Evolutionary conservation across 2,797 vertebrate genomes (phyloP).

Genomic region (Threskiornis aethiopicus): DNA sequence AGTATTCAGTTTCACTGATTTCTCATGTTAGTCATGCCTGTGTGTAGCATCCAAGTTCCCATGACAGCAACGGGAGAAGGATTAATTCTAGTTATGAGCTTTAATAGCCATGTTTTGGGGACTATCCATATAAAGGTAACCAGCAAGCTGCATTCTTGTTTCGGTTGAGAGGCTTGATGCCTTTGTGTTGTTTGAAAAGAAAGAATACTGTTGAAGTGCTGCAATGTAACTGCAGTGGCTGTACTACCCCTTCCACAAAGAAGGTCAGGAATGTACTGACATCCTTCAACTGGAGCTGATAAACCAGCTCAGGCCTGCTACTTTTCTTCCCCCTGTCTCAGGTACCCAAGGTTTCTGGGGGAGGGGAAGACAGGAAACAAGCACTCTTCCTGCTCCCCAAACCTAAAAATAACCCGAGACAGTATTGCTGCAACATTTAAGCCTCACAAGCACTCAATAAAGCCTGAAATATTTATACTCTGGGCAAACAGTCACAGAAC

Average conservation of each 20-base stretch:
- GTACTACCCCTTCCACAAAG: background rate
- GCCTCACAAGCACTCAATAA: background rate
- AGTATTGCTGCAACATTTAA: background rate
- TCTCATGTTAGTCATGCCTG: background rate
- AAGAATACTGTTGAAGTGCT: background rate
- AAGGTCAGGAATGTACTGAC: background rate
- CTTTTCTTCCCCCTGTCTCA: background rate
- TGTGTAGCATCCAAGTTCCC: background rate
- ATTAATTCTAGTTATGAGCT: background rate
- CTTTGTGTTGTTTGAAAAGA: background rate
- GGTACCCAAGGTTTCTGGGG: background rate
- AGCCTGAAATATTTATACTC: slow-evolving; percentile 24
- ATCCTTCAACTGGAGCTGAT: background rate
- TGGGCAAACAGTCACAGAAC: slow-evolving; percentile 11
- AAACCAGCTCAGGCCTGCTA: background rate
- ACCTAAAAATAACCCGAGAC: slow-evolving; percentile 4
- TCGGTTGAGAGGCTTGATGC: background rate
- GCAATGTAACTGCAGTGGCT: background rate
- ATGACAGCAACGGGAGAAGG: background rate
- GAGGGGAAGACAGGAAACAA: slow-evolving; percentile 5
- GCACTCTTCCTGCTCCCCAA: slow-evolving; percentile 10
- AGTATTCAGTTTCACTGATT: background rate
- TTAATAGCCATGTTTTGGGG: background rate
- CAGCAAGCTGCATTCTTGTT: background rate
- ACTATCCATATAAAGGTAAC: background rate